phyloP scores from a whole-genome alignment of 2,888 invertebrate species.

The Pandemis corylana region DNA sequence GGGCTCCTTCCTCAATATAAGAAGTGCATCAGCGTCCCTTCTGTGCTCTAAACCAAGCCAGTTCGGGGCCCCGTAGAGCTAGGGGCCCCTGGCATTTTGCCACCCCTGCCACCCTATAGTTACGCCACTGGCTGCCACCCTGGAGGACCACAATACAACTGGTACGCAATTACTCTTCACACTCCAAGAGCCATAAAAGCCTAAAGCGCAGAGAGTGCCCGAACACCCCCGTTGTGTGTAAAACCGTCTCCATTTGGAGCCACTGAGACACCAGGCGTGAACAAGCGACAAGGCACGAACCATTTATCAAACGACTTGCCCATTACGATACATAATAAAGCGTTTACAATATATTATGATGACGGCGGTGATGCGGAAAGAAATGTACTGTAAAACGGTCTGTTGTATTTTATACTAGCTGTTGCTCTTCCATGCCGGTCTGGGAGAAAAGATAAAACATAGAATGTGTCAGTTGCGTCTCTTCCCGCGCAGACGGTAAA shows the following conservation, averaged over 20 bases:
- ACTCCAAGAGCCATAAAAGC: neutral
- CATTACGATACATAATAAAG: conserved; percentile 20
- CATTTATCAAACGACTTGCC: conserved; percentile 11
- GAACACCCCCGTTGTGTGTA: neutral
- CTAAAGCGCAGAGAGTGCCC: neutral
- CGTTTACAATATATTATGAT: conserved; percentile 15
- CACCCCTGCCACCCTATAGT: too few species aligned
- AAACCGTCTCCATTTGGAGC: neutral
- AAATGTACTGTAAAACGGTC: conserved; percentile 1
- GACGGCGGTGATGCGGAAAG: conserved; percentile 9
- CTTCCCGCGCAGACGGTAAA: too few species aligned
- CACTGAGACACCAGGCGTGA: neutral
- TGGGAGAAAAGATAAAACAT: too few species aligned
- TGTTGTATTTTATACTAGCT: neutral
- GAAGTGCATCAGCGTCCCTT: too few species aligned
- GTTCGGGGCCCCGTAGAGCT: too few species aligned
- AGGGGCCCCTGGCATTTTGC: too few species aligned
- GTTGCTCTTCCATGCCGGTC: too few species aligned
- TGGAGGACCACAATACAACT: too few species aligned
- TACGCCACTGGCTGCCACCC: too few species aligned
- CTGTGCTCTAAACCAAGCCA: too few species aligned
- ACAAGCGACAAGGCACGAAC: conserved; percentile 3
- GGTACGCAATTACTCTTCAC: neutral
- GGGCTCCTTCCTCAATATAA: too few species aligned
- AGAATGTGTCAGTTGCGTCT: too few species aligned